Percentiles rank a stretch among this genome's conserved stretches.
phyloP scores from a whole-genome alignment of 2,797 vertebrate species.

The Etheostoma perlongum region DNA sequence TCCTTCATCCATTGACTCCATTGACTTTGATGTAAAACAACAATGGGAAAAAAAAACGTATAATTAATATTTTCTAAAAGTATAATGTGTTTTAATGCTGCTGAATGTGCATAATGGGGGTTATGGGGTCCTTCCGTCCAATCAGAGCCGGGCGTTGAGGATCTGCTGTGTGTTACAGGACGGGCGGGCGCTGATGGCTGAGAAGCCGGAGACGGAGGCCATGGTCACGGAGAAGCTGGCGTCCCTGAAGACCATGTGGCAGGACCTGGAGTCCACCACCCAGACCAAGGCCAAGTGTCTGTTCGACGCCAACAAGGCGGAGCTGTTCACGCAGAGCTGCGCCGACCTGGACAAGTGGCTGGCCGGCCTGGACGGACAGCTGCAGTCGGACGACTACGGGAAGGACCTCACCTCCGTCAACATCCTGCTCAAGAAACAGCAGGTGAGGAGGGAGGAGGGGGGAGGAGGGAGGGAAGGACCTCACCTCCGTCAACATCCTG shows the following conservation, averaged over 20 bases:
- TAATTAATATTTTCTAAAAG: too few relatives aligned
- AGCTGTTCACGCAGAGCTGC: slow-evolving; percentile 98
- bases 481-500: too few relatives aligned
- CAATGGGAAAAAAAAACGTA: too few relatives aligned
- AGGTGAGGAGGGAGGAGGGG: slow-evolving; percentile 83
- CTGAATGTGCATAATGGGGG: too few relatives aligned
- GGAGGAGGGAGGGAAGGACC: too few relatives aligned
- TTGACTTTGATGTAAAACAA: too few relatives aligned
- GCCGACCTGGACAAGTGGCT: slow-evolving; percentile 98
- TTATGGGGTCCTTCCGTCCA: too few relatives aligned
- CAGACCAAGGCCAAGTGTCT: slow-evolving; percentile 98
- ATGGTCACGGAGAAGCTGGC: slow-evolving; percentile 95
- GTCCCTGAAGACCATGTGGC: slow-evolving; percentile 90
- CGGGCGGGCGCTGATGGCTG: slow-evolving; percentile 91
- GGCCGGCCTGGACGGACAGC: slow-evolving; percentile 91
- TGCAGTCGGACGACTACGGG: slow-evolving; percentile 96
- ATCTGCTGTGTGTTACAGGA: slow-evolving; percentile 78
- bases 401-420: slow-evolving; percentile 98
- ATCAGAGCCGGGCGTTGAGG: background rate
- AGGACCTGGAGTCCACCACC: slow-evolving; percentile 95
- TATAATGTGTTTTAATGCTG: too few relatives aligned
- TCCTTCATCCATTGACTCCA: too few relatives aligned
- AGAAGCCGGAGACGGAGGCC: slow-evolving; percentile 94
- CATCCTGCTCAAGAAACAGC: slow-evolving; percentile 98
- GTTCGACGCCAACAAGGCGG: slow-evolving; percentile 98